These are phyloP conservation scores for Mustelus asterias DNA, from an alignment of 2,113 vertebrate genomes.

Conservation along the genomic window DNA sequence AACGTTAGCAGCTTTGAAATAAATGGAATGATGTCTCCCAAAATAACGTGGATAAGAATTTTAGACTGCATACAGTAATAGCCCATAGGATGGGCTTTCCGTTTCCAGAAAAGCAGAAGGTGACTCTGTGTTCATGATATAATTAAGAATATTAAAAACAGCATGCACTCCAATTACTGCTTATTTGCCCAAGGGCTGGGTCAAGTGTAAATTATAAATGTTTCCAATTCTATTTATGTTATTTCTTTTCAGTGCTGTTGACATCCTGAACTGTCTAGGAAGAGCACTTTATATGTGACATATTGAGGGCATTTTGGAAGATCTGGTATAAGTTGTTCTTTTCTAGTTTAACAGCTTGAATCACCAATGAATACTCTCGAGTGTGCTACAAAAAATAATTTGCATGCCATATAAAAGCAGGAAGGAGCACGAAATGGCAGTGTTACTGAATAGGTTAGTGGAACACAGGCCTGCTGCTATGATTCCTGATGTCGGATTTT, in stretches of 20 bases:
- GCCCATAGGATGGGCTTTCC: not conserved
- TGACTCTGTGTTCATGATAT: not conserved
- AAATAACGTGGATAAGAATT: not conserved
- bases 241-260: no score
- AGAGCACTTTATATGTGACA: no score
- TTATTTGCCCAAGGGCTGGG: not conserved
- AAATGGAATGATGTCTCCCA: not conserved
- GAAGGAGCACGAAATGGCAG: not conserved
- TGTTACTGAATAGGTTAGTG: not conserved
- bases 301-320: no score
- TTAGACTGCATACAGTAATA: not conserved
- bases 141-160: not conserved
- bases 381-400: not conserved
- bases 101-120: not conserved
- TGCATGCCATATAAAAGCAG: not conserved
- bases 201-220: not conserved
- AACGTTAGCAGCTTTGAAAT: not conserved
- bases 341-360: no score
- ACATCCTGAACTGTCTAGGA: no score
- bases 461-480: not conserved
- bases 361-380: no score
- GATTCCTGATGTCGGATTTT: not conserved
- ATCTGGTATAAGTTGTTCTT: not conserved
- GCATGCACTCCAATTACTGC: not conserved
- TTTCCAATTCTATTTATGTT: not conserved